Base-by-base conservation (phyloP, 2,888 invertebrate genomes). In the Heterodera filipjevi region DNA sequence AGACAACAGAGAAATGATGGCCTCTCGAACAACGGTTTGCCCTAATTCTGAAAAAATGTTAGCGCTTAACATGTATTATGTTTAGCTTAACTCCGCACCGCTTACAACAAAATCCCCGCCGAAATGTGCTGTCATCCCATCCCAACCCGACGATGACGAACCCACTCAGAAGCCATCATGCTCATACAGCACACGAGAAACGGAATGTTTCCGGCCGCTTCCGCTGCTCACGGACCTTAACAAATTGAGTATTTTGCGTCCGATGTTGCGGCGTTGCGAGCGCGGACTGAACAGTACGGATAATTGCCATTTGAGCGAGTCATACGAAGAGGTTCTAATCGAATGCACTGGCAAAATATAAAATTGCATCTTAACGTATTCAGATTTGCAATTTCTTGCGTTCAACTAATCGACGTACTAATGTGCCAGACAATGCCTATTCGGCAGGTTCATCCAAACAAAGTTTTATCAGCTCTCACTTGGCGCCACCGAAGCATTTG, bases 301-400 rank as follows among this genome's bases (percentile, higher is more conserved):
- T 35, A 68, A 68, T 35, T 32, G 68, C 68, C 68, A 68, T 35
- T 44, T 77, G 72, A 12, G 32, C 39, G 71, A 72, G 27, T 30
- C 71, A 14, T 77, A 72, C 59, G 77, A 77, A 30, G 77, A 77
- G 77, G 77, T 77, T 30, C 33, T n/a, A n/a, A 8, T n/a, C n/a
- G n/a, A n/a, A n/a, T n/a, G 32, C 27, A 66, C 12, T 64, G 6
- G 27, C 27, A n/a, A 66, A 66, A 27, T n/a, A 6, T 66, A 14
- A 19, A 10, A n/a, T 66, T 35, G 16, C 8, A 33, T 68, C 33
- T 19, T 75, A 6, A 64, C 2, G 5, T 70, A 16, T 70, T 39
- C 33, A 35, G 39, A 35, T 70, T 12, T 32, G 27, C 8, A 35
- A 33, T 33, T 70, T 70, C 14, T 22, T 70, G 33, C 70, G 33